Evolutionary conservation across 2,888 invertebrate species (phyloP), one percentile per base, ranked within the genome.

Genomic region (Nineta flava): DNA sequence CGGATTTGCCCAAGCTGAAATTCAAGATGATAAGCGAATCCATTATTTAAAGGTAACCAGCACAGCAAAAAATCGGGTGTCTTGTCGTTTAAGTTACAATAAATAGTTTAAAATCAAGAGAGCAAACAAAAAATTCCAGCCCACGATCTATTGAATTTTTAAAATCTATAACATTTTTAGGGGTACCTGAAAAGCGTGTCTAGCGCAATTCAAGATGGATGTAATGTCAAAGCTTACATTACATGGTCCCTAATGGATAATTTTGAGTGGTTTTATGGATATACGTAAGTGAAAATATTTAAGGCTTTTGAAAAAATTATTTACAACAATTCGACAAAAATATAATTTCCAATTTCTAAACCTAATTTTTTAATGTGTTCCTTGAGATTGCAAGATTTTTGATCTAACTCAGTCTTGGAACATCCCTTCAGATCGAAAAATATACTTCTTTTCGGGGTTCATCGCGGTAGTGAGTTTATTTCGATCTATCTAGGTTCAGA

Each of bases 161-260:
- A 38, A 13, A 3, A 6, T 3, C 38, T n/a, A 15, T n/a, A 2
- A 15, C 13, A 15, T 6, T 45, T 45, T 21, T 13, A 46, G 47
- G 19, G 31, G 13, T 47, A 17, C 19, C 9, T 26, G 12, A 19
- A 44, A 26, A 13, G 19, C 13, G 7, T 47, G 10, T 38, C 71
- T 42, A 57, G 63, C 2, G 75, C 77, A 1, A 58, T 80, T 0
- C 66, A 71, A 35, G 79, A 81, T 60, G 71, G 72, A 0, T 78
- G 76, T 53, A 68, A 69, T 47, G 72, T 83, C 1, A 61, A 68
- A 9, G 83, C 79, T 0, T 90, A 87, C 59, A 76, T 82, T 0
- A 76, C 79, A 49, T 87, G 87, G 86, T 82, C 82, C 54, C 65
- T 90, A 13, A 72, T 88, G 65, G 88, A 91, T 59, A 85, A 85